A percentile compares a stretch with the other conserved stretches of the same genome.
Evolutionary conservation across 2,888 invertebrate species (phyloP).

Genomic region (Melieria picta): DNA sequence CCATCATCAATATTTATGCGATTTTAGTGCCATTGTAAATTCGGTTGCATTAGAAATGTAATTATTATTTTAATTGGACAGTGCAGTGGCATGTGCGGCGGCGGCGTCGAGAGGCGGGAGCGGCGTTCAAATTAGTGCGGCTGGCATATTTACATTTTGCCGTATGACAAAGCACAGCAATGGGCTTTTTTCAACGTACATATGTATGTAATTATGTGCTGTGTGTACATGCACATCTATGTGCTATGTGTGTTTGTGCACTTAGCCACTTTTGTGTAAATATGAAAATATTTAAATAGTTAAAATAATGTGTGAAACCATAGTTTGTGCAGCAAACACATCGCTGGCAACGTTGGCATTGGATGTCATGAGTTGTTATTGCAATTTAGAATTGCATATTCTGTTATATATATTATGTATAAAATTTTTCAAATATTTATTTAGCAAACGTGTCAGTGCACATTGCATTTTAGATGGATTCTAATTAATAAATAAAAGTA

Average conservation of each 20-base stretch:
- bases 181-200: not conserved
- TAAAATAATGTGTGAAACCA: conserved; percentile 21
- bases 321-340: not conserved
- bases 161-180: not conserved
- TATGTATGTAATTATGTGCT: not conserved
- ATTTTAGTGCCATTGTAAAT: conserved; percentile 47
- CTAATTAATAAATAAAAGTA: too few relatives aligned
- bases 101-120: too few relatives aligned
- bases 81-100: conserved; percentile 19
- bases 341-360: not conserved
- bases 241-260: not conserved
- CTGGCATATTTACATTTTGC: conserved; percentile 12
- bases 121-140: not conserved
- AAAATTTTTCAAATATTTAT: too few relatives aligned
- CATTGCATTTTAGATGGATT: too few relatives aligned
- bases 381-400: not conserved
- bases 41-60: conserved; percentile 61
- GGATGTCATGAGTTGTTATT: not conserved
- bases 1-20: conserved; percentile 34
- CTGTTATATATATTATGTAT: too few relatives aligned
- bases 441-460: too few relatives aligned
- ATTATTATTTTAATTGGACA: conserved; percentile 63
- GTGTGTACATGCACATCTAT: not conserved
- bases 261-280: conserved; percentile 36
- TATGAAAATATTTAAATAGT: conserved; percentile 30